A percentile compares a stretch with the other conserved stretches of the same genome.
Evolutionary conservation across 2,888 invertebrate genomes (phyloP).

Genomic region (Morpho deidamia): DNA sequence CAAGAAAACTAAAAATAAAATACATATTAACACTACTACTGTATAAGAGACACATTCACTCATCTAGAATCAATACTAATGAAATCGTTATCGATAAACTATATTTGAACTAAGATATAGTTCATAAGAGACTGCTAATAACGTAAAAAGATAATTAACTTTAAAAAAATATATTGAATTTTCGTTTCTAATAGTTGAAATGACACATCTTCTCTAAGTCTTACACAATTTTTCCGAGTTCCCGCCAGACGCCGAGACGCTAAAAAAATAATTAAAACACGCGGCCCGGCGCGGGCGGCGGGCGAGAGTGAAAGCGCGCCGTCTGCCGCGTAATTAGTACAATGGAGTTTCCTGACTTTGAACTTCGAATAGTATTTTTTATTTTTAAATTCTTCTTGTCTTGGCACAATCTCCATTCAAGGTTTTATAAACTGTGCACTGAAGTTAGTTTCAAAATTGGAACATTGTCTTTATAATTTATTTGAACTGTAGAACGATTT

Average conservation of each 20-base stretch:
- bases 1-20: too few species aligned
- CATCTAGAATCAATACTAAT: too few species aligned
- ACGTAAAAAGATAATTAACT: too few species aligned
- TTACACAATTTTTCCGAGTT: slow-evolving; percentile 62
- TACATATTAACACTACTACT: too few species aligned
- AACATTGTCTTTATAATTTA: neutral
- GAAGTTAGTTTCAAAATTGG: slow-evolving; percentile 10
- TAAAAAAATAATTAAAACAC: slow-evolving; percentile 78
- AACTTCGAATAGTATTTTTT: slow-evolving; percentile 69
- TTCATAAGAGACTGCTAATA: too few species aligned
- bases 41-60: too few species aligned
- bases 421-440: slow-evolving; percentile 16
- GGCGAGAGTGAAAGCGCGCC: slow-evolving; percentile 74
- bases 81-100: too few species aligned
- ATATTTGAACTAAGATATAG: too few species aligned
- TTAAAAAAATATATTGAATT: too few species aligned
- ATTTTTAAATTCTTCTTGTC: slow-evolving; percentile 45
- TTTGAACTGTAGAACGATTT: too few species aligned
- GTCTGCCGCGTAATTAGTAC: slow-evolving; percentile 77
- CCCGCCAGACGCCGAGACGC: slow-evolving; percentile 77
- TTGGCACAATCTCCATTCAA: slow-evolving; percentile 27
- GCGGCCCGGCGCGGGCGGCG: slow-evolving; percentile 39
- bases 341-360: slow-evolving; percentile 78
- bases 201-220: slow-evolving; percentile 31
- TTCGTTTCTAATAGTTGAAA: too few species aligned